Conservation (phyloP, 2,888 invertebrate genomes). For the Monoplex corrugatus region DNA sequence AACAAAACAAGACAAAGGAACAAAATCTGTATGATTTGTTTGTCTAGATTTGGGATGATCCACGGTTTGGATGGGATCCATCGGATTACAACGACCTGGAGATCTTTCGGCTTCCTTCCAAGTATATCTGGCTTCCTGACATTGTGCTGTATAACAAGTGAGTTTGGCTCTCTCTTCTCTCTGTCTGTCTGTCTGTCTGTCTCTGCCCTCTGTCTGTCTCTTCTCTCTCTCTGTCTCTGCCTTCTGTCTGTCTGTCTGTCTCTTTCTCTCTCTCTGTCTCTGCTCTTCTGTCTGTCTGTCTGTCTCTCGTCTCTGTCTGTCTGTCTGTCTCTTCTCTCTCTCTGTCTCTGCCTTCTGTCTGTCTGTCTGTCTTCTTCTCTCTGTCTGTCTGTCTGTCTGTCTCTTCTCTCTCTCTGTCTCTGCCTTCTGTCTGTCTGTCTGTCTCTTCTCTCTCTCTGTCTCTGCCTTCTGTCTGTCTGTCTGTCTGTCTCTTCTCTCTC, state of each 20-base stretch:
- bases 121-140: constrained; percentile 93
- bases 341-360: background rate
- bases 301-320: too few species aligned
- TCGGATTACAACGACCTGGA: constrained; percentile 91
- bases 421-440: background rate
- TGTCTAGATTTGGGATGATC: constrained; percentile 89
- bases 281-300: too few species aligned
- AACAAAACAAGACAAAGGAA: too few species aligned
- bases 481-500: background rate
- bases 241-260: background rate
- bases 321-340: too few species aligned
- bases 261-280: background rate
- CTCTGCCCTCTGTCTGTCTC: constrained; percentile 1
- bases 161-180: constrained; percentile 76
- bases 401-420: too few species aligned
- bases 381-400: background rate
- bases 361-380: background rate
- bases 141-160: constrained; percentile 95
- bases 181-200: background rate
- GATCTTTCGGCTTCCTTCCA: constrained; percentile 91
- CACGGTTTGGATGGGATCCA: constrained; percentile 91
- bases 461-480: background rate
- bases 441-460: too few species aligned
- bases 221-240: too few species aligned
- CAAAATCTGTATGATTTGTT: background rate